A percentile compares a stretch with the other conserved stretches of the same genome.
Evolutionary conservation across 2,888 invertebrate species (phyloP).

Genomic region (Odontocolon sp.): DNA sequence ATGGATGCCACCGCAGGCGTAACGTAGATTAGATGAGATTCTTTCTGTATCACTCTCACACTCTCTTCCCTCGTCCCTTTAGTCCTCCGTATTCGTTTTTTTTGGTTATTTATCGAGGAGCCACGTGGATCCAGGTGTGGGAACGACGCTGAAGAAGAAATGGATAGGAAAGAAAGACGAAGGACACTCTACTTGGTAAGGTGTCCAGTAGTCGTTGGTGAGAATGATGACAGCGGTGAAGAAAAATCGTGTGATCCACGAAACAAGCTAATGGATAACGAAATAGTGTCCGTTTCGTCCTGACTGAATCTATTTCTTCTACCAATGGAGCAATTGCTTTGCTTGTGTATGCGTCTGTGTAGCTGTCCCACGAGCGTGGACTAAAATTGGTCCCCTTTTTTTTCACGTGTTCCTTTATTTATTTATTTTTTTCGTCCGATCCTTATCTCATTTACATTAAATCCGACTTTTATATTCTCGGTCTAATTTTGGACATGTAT

Average conservation of each 20-base stretch:
- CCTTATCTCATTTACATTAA: constrained; percentile 45
- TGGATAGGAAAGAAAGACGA: not conserved
- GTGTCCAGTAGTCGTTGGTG: not conserved
- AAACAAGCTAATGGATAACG: not conserved
- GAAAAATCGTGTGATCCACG: constrained; percentile 4
- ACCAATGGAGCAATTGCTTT: constrained; percentile 7
- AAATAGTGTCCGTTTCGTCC: constrained; percentile 15
- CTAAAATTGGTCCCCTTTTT: constrained; percentile 76
- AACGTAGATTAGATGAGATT: constrained; percentile 47
- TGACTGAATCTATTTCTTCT: constrained; percentile 17
- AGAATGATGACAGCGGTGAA: not conserved
- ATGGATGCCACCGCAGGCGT: constrained; percentile 37
- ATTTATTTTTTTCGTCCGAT: constrained; percentile 36
- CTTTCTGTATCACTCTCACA: not conserved
- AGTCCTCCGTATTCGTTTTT: not conserved
- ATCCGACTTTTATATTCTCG: constrained; percentile 48
- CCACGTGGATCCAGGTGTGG: constrained; percentile 9
- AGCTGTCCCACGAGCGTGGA: constrained; percentile 59
- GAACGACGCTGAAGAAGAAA: constrained; percentile 3
- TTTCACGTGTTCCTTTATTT: constrained; percentile 39
- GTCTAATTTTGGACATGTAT: constrained; percentile 35
- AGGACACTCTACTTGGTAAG: constrained; percentile 1
- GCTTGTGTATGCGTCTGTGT: constrained; percentile 14
- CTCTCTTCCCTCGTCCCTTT: not conserved
- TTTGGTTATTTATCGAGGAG: constrained; percentile 27